Conservation (phyloP, 2,113 vertebrate species). For the Brienomyrus longianalis region DNA sequence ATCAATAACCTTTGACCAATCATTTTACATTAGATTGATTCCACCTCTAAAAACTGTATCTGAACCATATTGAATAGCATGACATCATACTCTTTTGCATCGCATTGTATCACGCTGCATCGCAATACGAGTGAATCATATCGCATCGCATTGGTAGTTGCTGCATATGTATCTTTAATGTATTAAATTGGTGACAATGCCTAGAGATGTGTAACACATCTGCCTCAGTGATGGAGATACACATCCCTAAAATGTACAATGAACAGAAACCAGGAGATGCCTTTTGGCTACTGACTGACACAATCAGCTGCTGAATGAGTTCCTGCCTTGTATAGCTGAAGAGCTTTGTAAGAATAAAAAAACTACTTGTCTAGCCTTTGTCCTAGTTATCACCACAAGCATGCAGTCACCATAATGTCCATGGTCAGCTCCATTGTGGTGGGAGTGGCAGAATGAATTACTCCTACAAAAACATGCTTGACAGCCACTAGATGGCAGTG, state of each 20-base stretch:
- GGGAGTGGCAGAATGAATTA: slow-evolving; percentile 17
- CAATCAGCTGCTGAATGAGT: neutral
- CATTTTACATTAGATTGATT: neutral
- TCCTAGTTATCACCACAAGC: neutral
- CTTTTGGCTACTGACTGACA: neutral
- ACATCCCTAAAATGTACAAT: neutral
- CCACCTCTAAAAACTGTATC: neutral
- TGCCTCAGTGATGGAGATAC: neutral
- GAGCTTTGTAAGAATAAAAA: neutral
- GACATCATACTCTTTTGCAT: neutral
- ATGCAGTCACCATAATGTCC: neutral
- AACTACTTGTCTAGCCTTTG: neutral
- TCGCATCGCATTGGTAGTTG: neutral
- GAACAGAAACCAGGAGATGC: neutral
- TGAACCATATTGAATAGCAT: neutral
- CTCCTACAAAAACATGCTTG: neutral
- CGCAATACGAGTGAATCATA: neutral
- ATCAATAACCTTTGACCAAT: neutral
- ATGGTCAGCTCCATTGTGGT: neutral
- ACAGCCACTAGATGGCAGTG: slow-evolving; percentile 22
- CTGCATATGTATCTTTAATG: neutral
- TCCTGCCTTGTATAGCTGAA: neutral
- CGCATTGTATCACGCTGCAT: neutral
- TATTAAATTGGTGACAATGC: neutral
- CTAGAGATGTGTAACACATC: neutral